Evolutionary conservation across 2,797 vertebrate genomes (phyloP).

Genomic region (Synanceia verrucosa): DNA sequence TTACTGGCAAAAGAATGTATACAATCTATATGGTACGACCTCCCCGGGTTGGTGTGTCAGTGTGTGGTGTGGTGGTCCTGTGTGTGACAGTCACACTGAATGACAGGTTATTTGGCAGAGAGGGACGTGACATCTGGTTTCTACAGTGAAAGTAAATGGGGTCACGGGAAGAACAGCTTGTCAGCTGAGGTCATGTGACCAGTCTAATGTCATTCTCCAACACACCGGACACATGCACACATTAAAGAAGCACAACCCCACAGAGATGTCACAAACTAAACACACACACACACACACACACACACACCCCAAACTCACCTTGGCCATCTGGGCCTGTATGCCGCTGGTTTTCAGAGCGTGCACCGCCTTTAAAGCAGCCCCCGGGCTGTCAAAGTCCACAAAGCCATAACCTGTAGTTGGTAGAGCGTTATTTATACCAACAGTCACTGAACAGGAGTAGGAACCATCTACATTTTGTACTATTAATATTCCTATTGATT

Average conservation of each 20-base stretch:
- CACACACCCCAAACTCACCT: conserved; percentile 83
- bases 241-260: conserved; percentile 36
- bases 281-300: conserved; percentile 10
- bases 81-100: conserved; percentile 75
- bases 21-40: neutral
- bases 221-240: conserved; percentile 32
- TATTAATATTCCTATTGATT: neutral
- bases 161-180: conserved; percentile 85
- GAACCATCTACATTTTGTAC: neutral
- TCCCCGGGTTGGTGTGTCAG: conserved; percentile 5
- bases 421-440: conserved; percentile 46
- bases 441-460: conserved; percentile 2
- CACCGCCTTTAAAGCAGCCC: conserved; percentile 97
- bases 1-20: conserved; percentile 22
- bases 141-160: conserved; percentile 83
- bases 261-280: conserved; percentile 46
- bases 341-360: conserved; percentile 96
- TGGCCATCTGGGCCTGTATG: conserved; percentile 99
- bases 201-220: conserved; percentile 65
- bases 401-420: conserved; percentile 93
- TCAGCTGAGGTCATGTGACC: conserved; percentile 83
- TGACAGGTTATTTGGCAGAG: conserved; percentile 86
- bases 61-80: conserved; percentile 41
- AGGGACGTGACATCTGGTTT: conserved; percentile 87
- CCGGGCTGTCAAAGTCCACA: conserved; percentile 98